Evolutionary conservation across 2,888 invertebrate species (phyloP).

Genomic region (Thereva nobilitata): DNA sequence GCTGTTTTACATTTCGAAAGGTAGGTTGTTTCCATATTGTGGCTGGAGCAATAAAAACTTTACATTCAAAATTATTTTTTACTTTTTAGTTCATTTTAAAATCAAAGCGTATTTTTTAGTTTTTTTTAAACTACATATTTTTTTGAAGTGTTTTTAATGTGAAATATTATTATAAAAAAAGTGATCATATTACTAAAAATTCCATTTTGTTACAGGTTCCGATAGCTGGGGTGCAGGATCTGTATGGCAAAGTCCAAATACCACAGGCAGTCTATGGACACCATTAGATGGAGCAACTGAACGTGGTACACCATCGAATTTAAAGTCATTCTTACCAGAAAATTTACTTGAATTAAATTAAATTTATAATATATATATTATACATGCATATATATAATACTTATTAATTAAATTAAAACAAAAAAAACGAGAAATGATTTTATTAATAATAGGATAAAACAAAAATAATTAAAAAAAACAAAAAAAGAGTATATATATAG

Average conservation of each 20-base stretch:
- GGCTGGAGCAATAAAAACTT: no score
- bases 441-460: not conserved
- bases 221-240: conserved; percentile 65
- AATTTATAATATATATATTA: conserved; percentile 43
- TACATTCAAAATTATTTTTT: no score
- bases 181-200: conserved; percentile 13
- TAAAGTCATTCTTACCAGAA: conserved; percentile 85
- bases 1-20: no score
- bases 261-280: conserved; percentile 65
- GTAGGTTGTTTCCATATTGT: no score
- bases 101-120: no score
- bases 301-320: conserved; percentile 81
- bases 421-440: not conserved
- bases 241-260: conserved; percentile 57
- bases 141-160: no score
- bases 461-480: no score
- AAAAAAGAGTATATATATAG: no score
- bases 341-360: conserved; percentile 87
- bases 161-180: no score
- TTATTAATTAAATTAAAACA: not conserved
- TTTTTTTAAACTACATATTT: no score
- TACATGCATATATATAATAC: conserved; percentile 19
- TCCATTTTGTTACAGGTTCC: conserved; percentile 45
- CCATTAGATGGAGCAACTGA: conserved; percentile 72
- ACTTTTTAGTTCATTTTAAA: no score